Conservation (phyloP, 2,888 invertebrate species). For the Mesorhabditis spiculigera region DNA sequence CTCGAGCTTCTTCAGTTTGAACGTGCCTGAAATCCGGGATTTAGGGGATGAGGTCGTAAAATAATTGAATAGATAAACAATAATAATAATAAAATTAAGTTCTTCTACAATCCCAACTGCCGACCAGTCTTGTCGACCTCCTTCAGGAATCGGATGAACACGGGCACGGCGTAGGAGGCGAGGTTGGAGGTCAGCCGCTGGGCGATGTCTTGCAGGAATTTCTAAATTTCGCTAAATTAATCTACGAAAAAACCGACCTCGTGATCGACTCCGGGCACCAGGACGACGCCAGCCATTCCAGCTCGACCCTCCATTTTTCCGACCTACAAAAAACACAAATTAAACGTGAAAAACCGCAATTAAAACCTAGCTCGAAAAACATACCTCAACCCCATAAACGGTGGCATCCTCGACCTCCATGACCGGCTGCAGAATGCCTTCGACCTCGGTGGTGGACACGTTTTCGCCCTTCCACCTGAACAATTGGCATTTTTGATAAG, state of each 20-base stretch:
- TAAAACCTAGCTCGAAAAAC: conserved; percentile 63
- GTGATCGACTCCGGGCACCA: conserved; percentile 59
- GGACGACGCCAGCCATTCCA: conserved; percentile 87
- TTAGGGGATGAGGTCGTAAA: background rate
- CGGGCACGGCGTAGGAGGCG: conserved; percentile 81
- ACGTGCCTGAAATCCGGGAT: conserved; percentile 76
- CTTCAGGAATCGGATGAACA: conserved; percentile 78
- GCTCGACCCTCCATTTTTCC: conserved; percentile 72
- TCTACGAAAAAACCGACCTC: conserved; percentile 34
- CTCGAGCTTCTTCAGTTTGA: conserved; percentile 84
- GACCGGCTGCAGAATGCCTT: conserved; percentile 81
- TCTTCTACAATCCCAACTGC: background rate
- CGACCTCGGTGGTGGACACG: conserved; percentile 94
- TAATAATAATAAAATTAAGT: background rate
- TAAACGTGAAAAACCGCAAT: background rate
- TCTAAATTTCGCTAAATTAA: conserved; percentile 18
- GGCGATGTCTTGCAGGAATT: conserved; percentile 43
- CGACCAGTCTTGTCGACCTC: conserved; percentile 82
- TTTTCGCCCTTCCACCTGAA: conserved; percentile 54
- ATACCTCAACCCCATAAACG: conserved; percentile 82
- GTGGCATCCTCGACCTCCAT: conserved; percentile 81
- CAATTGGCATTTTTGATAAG: background rate
- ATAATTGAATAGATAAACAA: background rate
- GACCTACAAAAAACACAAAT: conserved; percentile 20
- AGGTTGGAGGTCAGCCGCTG: conserved; percentile 61